These are phyloP conservation scores for Echinarachnius parma DNA, from an alignment of 53 echinoderm and acorn worm genomes.

Conservation along the genomic window DNA sequence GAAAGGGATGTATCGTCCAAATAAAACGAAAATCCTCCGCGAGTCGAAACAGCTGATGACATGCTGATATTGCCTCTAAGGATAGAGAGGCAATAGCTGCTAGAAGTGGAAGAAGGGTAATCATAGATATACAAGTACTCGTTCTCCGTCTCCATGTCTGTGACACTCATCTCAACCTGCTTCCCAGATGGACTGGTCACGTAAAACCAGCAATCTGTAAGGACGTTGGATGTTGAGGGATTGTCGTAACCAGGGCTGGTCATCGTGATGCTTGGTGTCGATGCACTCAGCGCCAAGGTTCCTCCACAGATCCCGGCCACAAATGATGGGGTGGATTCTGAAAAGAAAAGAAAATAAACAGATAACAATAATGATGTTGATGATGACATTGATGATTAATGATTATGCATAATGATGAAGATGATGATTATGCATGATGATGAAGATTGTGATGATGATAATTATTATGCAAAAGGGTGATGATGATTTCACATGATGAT, in stretches of 20 bases:
- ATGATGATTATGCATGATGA: no score
- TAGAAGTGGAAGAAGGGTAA: slow-evolving; percentile 13
- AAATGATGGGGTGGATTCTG: neutral
- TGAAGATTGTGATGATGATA: no score
- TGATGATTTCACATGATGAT: no score
- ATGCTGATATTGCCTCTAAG: slow-evolving; percentile 10
- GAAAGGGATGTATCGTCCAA: neutral
- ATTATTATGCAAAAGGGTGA: no score
- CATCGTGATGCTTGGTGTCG: neutral
- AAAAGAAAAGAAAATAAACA: neutral
- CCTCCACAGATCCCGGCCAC: slow-evolving; percentile 16
- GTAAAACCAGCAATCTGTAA: slow-evolving; percentile 15
- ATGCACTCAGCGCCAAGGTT: slow-evolving; percentile 6
- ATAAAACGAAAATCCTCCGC: slow-evolving; percentile 7
- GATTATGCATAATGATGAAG: no score
- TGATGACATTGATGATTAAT: no score
- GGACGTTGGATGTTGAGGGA: neutral
- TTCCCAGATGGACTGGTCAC: slow-evolving; percentile 25
- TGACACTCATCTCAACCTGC: slow-evolving; percentile 14
- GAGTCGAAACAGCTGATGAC: slow-evolving; percentile 4
- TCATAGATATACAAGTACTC: neutral
- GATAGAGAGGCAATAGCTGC: neutral
- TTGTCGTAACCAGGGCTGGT: slow-evolving; percentile 7
- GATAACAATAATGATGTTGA: no score
- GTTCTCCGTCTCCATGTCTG: neutral